Evolutionary conservation across 2,113 vertebrate genomes (phyloP).

Genomic region (Aegithalos caudatus): DNA sequence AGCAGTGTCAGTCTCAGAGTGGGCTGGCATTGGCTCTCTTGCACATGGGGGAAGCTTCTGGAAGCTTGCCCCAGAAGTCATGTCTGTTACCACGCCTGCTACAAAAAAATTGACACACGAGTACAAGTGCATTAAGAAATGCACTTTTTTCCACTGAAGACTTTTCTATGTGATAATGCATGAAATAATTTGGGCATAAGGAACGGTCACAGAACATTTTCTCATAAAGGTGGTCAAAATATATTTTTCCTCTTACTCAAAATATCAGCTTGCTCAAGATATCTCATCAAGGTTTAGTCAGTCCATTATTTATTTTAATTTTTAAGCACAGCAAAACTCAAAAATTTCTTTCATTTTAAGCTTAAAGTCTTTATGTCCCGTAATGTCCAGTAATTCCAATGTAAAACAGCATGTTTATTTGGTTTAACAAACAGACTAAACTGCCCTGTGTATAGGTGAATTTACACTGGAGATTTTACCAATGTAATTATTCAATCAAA

Average conservation of each 20-base stretch:
- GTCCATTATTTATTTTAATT: not conserved
- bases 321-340: not conserved
- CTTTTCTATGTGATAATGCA: not conserved
- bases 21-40: accelerated
- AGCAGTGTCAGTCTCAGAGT: accelerated
- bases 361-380: not conserved
- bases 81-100: accelerated
- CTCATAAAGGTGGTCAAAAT: not conserved
- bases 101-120: not conserved
- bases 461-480: not conserved
- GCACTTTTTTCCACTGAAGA: not conserved
- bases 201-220: not conserved
- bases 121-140: not conserved
- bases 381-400: not conserved
- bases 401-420: not conserved
- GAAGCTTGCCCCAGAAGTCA: not conserved
- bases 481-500: not conserved
- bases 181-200: not conserved
- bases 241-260: not conserved
- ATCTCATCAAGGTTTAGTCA: not conserved
- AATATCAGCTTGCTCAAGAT: not conserved
- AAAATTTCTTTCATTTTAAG: not conserved
- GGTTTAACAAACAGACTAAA: not conserved
- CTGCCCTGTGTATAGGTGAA: not conserved
- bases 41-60: not conserved